Base-by-base conservation (phyloP, 2,113 vertebrate genomes). In the Puntigrus tetrazona region DNA sequence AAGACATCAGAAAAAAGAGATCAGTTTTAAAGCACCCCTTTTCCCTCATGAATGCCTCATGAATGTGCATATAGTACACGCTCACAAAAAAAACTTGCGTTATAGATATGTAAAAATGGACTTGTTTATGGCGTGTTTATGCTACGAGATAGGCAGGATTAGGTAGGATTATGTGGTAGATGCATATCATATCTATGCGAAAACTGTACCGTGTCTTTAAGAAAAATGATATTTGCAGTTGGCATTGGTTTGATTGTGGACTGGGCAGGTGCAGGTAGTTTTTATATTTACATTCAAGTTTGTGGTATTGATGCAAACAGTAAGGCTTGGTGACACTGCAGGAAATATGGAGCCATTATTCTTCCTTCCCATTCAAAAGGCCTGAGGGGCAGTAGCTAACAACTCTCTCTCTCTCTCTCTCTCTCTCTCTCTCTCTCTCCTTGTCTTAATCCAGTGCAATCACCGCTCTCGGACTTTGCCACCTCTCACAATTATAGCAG, bases 401-500 rank as follows among this genome's bases (percentile, higher is more conserved):
- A 55, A 8, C 75, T 16, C 77, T 47, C 11, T 74, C 70, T 36
- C 38, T 36, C 63, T 18, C 89, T 89, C 91, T 92, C 93, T 90
- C 90, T 91, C 91, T 92, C 92, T 91, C 93, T 94, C 94, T 93
- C 93, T 93, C 91, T 93, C 94, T 94, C 94, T 91, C 91, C 92
- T 94, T 94, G 92, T 94, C 93, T 94, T 94, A 94, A 95, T 95
- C 94, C 94, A 94, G 90, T 93, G 91, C 92, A 93, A 94, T 94
- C 90, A 92, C 92, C 81, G 92, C 94, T 94, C 94, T 93, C 92
- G 90, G 92, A 93, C 93, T 94, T 92, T 89, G 92, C 92, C 93
- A 94, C 93, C 92, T 94, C 93, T 92, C 90, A 94, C 94, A 95
- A 94, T 94, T 95, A 95, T 91, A 88, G 91, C 92, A 90, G 36